Conservation (phyloP, 2,888 invertebrate genomes). For the Parnassius mnemosyne region DNA sequence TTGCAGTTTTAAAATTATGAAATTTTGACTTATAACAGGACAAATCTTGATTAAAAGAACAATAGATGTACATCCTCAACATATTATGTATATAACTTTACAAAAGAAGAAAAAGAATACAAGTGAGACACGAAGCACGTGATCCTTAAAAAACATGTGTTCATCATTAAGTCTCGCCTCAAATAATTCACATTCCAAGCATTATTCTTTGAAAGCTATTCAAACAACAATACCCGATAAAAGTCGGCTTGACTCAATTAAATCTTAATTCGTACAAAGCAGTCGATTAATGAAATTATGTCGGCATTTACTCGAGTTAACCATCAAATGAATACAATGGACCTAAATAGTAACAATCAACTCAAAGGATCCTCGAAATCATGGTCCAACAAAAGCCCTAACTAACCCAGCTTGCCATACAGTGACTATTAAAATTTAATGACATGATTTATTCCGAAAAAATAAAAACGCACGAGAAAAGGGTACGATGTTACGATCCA, state of each 20-base stretch:
- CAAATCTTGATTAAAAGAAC: constrained; percentile 6
- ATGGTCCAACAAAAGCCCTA: constrained; percentile 72
- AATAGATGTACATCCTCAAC: not conserved
- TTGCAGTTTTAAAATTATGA: constrained; percentile 5
- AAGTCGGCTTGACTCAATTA: constrained; percentile 74
- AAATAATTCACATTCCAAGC: constrained; percentile 67
- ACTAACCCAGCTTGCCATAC: constrained; percentile 69
- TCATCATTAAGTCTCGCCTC: constrained; percentile 63
- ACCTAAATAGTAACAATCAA: constrained; percentile 77
- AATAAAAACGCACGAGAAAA: constrained; percentile 70
- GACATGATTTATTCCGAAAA: constrained; percentile 78
- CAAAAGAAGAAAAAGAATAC: constrained; percentile 37
- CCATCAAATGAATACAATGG: constrained; percentile 69
- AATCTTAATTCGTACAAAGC: constrained; percentile 78
- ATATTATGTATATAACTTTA: constrained; percentile 35
- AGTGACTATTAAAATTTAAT: constrained; percentile 81
- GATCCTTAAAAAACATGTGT: constrained; percentile 58
- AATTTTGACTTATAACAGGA: constrained; percentile 1
- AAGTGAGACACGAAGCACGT: constrained; percentile 49
- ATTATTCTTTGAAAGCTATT: constrained; percentile 52
- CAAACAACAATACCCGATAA: constrained; percentile 55
- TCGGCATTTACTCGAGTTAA: constrained; percentile 76
- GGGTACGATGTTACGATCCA: constrained; percentile 78
- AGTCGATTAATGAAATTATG: constrained; percentile 80
- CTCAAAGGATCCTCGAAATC: constrained; percentile 66